Conservation (phyloP, 2,888 invertebrate species). For the Urechis unicinctus region DNA sequence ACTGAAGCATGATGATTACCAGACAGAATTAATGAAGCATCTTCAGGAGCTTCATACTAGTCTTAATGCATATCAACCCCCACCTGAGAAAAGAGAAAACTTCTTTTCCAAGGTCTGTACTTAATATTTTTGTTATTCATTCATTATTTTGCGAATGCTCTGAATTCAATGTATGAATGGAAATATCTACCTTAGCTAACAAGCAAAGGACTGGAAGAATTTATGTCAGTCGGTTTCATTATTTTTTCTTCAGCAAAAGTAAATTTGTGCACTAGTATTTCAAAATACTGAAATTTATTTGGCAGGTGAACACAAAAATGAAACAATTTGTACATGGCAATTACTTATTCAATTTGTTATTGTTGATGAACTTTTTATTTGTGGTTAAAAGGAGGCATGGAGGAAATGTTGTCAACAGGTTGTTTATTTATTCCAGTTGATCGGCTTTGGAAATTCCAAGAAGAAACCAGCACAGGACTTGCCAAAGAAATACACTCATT, state of each 20-base stretch:
- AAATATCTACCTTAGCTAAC: background rate
- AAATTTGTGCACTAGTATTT: too few species aligned
- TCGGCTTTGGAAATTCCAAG: background rate
- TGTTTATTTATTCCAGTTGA: background rate
- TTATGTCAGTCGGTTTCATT: too few species aligned
- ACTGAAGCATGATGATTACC: constrained; percentile 63
- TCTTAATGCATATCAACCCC: constrained; percentile 59
- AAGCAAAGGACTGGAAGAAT: background rate
- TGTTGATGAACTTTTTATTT: too few species aligned
- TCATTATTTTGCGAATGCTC: too few species aligned
- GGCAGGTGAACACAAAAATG: too few species aligned
- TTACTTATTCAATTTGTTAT: too few species aligned
- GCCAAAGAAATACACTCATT: constrained; percentile 10
- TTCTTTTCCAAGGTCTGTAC: constrained; percentile 3
- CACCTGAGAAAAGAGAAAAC: background rate
- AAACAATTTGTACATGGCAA: too few species aligned
- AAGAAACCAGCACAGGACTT: background rate
- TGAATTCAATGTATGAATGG: background rate
- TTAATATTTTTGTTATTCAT: too few species aligned
- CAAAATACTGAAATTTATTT: too few species aligned
- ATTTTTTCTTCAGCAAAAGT: too few species aligned
- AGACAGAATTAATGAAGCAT: constrained; percentile 63
- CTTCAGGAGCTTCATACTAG: constrained; percentile 67
- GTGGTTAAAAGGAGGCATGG: too few species aligned
- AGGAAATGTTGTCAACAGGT: too few species aligned